Conservation (phyloP, 2,888 invertebrate genomes). For the Limnephilus marmoratus region DNA sequence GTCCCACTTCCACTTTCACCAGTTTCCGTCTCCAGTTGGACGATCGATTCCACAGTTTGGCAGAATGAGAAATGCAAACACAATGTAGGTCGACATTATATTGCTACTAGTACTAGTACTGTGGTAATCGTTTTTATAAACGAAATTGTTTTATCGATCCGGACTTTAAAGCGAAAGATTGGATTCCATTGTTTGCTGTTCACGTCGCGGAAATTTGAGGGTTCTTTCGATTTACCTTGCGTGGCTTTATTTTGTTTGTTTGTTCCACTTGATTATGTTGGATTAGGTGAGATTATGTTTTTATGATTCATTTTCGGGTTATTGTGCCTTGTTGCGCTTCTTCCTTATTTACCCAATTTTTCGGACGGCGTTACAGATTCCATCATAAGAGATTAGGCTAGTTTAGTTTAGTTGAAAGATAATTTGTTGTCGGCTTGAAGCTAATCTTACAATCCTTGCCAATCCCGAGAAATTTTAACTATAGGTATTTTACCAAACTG, state of each 20-base stretch:
- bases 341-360: too few species aligned
- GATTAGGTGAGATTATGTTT: neutral
- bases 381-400: too few species aligned
- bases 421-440: too few species aligned
- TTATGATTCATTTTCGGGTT: too few species aligned
- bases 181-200: neutral
- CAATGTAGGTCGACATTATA: slow-evolving; percentile 25
- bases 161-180: neutral
- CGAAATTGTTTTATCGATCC: neutral
- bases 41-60: slow-evolving; percentile 18
- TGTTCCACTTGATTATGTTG: neutral
- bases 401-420: too few species aligned
- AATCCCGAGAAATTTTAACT: too few species aligned
- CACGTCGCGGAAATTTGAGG: neutral
- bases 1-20: neutral
- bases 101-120: neutral
- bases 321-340: too few species aligned
- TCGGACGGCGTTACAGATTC: too few species aligned
- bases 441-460: too few species aligned
- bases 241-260: neutral
- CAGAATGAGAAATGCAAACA: slow-evolving; percentile 30
- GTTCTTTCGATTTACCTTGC: neutral
- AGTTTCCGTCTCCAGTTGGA: slow-evolving; percentile 2
- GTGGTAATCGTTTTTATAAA: slow-evolving; percentile 1
- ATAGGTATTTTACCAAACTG: too few species aligned